Percentiles rank a stretch among this genome's conserved stretches.
Conservation (phyloP, 2,888 invertebrate species). For the Parnassius orleans region DNA sequence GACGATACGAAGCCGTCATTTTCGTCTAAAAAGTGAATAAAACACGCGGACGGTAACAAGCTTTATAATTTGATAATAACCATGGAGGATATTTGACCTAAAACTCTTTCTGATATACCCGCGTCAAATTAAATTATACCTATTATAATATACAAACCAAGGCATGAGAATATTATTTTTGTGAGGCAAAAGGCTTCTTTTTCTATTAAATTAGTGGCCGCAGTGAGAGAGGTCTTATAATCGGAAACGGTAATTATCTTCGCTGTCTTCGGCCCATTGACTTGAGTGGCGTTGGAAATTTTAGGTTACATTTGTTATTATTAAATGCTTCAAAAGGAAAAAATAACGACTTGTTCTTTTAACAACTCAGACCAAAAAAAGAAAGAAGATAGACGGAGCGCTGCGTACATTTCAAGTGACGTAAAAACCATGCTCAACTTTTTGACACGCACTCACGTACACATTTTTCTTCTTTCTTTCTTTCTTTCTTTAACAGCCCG, state of each 20-base stretch:
- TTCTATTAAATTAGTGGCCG: constrained; percentile 42
- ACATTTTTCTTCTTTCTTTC: too few species aligned
- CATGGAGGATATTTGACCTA: constrained; percentile 43
- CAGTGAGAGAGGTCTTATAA: constrained; percentile 37
- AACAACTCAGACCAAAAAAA: too few species aligned
- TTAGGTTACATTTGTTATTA: constrained; percentile 5
- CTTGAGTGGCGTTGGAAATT: constrained; percentile 1
- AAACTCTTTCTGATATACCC: constrained; percentile 53
- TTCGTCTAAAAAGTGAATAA: constrained; percentile 6
- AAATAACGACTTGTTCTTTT: not conserved
- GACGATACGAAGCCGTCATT: not conserved
- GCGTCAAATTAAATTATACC: constrained; percentile 66
- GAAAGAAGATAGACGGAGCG: too few species aligned
- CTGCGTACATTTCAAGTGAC: too few species aligned
- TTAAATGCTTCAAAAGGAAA: not conserved
- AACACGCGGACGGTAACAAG: not conserved
- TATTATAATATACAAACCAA: constrained; percentile 54
- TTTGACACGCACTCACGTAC: too few species aligned
- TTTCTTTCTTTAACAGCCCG: too few species aligned
- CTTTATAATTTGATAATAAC: constrained; percentile 29
- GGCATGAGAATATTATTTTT: constrained; percentile 59
- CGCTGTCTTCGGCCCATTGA: constrained; percentile 25
- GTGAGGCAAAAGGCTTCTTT: constrained; percentile 32
- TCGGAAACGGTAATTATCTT: constrained; percentile 31
- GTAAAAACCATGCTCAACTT: too few species aligned